Percentiles rank a stretch among this genome's conserved stretches.
These are phyloP conservation scores for Cylas formicarius DNA, from an alignment of 1,140 invertebrate species.

Conservation along the genomic window DNA sequence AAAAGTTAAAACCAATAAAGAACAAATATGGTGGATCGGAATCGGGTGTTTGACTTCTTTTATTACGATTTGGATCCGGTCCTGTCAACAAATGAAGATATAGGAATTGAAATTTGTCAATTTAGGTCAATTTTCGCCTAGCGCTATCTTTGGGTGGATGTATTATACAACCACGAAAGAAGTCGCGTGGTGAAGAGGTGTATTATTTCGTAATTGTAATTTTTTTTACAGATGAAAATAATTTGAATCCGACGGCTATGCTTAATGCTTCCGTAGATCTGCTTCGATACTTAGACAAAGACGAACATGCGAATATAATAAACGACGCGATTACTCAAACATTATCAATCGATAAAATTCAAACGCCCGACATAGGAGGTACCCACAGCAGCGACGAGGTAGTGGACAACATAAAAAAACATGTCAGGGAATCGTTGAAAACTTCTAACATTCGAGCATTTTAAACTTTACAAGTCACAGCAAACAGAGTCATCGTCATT, in stretches of 20 bases:
- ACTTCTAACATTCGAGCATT: not conserved
- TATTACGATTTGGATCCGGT: no score
- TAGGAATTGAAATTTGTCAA: no score
- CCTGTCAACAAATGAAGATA: no score
- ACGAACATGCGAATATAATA: conserved; percentile 70
- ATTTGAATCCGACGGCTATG: conserved; percentile 95
- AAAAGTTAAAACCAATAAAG: no score
- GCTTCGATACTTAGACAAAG: conserved; percentile 77
- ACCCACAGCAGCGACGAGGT: conserved; percentile 21
- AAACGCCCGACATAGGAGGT: conserved; percentile 56
- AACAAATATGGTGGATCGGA: no score
- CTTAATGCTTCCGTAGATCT: conserved; percentile 87
- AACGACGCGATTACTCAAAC: conserved; percentile 69
- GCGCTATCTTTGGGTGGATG: no score
- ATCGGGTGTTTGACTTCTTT: no score
- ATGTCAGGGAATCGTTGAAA: conserved; percentile 17
- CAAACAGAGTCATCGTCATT: no score
- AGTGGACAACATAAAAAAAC: conserved; percentile 25
- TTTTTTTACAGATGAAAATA: conserved; percentile 50
- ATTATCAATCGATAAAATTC: conserved; percentile 68
- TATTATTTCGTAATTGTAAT: not conserved
- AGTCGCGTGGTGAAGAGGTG: not conserved
- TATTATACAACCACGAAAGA: not conserved
- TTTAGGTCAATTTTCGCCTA: no score
- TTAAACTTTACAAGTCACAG: no score